Evolutionary conservation across 2,888 invertebrate genomes (phyloP).

Genomic region (Eueremaeus valkanovi): DNA sequence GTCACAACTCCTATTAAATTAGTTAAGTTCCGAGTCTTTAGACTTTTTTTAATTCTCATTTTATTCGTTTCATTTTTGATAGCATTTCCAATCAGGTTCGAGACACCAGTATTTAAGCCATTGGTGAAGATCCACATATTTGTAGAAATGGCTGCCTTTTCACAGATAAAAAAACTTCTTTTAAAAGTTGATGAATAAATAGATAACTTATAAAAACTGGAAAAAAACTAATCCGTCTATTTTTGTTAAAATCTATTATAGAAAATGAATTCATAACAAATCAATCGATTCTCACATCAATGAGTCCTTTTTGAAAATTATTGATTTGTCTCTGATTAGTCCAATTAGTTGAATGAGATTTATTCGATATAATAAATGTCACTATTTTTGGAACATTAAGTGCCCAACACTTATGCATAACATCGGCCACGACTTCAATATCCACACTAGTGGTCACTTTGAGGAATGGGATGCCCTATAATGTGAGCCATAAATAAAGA

Average conservation of each 20-base stretch:
- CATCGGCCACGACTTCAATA: constrained; percentile 44
- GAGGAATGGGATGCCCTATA: constrained; percentile 46
- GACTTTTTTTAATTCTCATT: constrained; percentile 46
- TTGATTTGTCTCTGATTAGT: constrained; percentile 45
- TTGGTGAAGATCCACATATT: constrained; percentile 52
- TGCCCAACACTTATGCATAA: constrained; percentile 46
- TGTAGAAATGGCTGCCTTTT: constrained; percentile 52
- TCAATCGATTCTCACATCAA: constrained; percentile 43
- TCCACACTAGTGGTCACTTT: constrained; percentile 43
- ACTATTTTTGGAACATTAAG: constrained; percentile 46
- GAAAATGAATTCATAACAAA: not conserved
- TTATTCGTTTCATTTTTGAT: constrained; percentile 49
- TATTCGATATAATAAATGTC: constrained; percentile 46
- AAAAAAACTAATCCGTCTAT: too few relatives aligned
- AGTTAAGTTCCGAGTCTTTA: constrained; percentile 3
- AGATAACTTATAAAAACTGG: too few relatives aligned
- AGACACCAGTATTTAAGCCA: constrained; percentile 50
- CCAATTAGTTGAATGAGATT: constrained; percentile 45
- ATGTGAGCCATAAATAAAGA: too few relatives aligned
- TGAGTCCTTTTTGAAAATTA: constrained; percentile 47
- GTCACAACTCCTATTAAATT: constrained; percentile 45
- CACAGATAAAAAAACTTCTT: not conserved
- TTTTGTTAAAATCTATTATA: not conserved
- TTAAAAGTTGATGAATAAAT: not conserved
- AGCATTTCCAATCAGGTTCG: constrained; percentile 52